These are phyloP conservation scores for Perizoma affinitatum DNA, from an alignment of 2,888 invertebrate species.

Conservation along the genomic window DNA sequence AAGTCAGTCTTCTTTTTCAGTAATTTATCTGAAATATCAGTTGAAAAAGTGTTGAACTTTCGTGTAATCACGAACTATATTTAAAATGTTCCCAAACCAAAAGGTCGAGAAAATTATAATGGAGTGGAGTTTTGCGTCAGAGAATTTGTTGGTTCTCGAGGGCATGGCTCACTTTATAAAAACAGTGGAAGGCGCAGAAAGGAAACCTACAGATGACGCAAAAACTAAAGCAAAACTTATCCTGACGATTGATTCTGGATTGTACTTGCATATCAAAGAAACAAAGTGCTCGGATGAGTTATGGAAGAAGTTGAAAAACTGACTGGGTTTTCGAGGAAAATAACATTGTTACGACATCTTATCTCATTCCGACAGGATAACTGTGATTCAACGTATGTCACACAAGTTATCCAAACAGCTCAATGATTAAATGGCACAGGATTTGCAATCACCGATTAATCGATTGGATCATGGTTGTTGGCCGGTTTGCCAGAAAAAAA, in stretches of 20 bases:
- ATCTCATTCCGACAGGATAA: constrained; percentile 32
- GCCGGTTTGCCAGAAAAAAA: constrained; percentile 31
- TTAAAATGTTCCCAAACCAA: too few relatives aligned
- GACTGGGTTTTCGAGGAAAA: constrained; percentile 36
- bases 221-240: too few relatives aligned
- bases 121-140: background rate
- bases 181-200: background rate
- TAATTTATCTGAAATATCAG: too few relatives aligned
- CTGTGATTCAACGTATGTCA: constrained; percentile 24
- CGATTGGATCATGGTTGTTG: constrained; percentile 30
- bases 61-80: too few relatives aligned
- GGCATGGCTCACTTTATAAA: constrained; percentile 6
- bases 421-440: constrained; percentile 14
- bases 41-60: too few relatives aligned
- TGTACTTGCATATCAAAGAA: constrained; percentile 8
- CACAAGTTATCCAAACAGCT: constrained; percentile 16
- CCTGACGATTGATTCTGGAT: constrained; percentile 5
- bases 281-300: background rate
- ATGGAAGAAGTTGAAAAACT: constrained; percentile 10
- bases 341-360: constrained; percentile 30
- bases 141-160: too few relatives aligned
- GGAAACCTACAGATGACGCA: too few relatives aligned
- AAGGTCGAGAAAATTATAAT: background rate
- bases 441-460: constrained; percentile 21
- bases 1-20: too few relatives aligned